Conservation (phyloP, 2,888 invertebrate species). For the Amiota mariae region DNA sequence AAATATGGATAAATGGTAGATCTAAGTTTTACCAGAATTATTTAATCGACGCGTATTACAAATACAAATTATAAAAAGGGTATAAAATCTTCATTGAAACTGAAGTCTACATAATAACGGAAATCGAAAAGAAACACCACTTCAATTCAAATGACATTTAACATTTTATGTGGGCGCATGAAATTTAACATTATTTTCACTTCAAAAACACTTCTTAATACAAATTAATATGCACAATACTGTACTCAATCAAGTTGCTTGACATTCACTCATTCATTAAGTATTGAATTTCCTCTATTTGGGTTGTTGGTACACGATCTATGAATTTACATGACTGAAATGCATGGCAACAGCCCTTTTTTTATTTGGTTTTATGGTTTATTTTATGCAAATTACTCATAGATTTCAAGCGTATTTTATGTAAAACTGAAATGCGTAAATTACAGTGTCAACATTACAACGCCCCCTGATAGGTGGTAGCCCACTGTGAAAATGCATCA, state of each 20-base stretch:
- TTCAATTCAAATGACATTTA: neutral
- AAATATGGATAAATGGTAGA: too few species aligned
- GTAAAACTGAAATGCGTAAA: slow-evolving; percentile 56
- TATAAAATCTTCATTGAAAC: too few species aligned
- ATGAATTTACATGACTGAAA: too few species aligned
- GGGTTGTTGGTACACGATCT: too few species aligned
- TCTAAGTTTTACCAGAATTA: too few species aligned
- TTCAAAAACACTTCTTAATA: too few species aligned
- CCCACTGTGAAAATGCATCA: slow-evolving; percentile 65
- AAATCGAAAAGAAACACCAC: neutral
- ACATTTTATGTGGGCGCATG: neutral
- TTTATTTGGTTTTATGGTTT: neutral
- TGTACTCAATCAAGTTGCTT: slow-evolving; percentile 1
- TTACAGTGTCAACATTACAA: slow-evolving; percentile 65
- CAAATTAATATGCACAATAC: neutral
- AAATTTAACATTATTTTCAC: too few species aligned
- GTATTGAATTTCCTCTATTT: too few species aligned
- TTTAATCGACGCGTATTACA: too few species aligned
- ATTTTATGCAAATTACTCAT: slow-evolving; percentile 2
- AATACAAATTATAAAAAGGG: too few species aligned
- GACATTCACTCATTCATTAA: neutral
- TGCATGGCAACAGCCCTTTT: slow-evolving; percentile 3
- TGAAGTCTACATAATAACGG: too few species aligned
- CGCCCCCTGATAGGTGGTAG: slow-evolving; percentile 47
- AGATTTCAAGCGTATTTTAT: neutral